A percentile compares a stretch with the other conserved stretches of the same genome.
These are phyloP conservation scores for Drosophila malerkotliana DNA, from an alignment of 1,140 invertebrate genomes.

Conservation along the genomic window DNA sequence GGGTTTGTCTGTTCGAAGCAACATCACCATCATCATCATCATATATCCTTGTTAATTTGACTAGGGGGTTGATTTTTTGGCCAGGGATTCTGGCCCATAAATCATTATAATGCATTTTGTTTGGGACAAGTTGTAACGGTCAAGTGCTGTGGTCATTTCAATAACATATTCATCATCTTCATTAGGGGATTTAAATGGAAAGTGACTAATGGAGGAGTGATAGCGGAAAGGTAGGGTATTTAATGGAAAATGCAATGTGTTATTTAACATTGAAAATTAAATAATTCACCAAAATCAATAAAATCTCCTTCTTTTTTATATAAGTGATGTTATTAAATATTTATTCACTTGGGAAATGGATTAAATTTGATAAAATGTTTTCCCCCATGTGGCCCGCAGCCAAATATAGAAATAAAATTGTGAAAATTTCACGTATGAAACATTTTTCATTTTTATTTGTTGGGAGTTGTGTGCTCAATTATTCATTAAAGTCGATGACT, in stretches of 20 bases:
- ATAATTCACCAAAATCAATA: conserved; percentile 1
- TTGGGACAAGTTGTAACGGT: conserved; percentile 57
- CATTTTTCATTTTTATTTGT: conserved; percentile 38
- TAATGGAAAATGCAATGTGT: neutral
- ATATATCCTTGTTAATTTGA: conserved; percentile 79
- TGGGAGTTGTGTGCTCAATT: conserved; percentile 61
- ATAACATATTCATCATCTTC: conserved; percentile 63
- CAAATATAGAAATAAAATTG: conserved; percentile 8
- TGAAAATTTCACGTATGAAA: conserved; percentile 2
- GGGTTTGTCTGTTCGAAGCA: conserved; percentile 26
- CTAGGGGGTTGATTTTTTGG: conserved; percentile 54
- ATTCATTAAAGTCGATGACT: conserved; percentile 76
- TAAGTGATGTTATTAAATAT: conserved; percentile 23
- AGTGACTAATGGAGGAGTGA: neutral
- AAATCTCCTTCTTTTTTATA: conserved; percentile 1
- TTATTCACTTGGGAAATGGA: conserved; percentile 5
- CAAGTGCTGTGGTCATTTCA: conserved; percentile 59
- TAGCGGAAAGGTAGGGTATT: neutral
- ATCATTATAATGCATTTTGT: conserved; percentile 77
- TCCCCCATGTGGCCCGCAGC: neutral
- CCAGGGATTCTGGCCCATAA: conserved; percentile 41
- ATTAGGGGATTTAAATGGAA: conserved; percentile 11
- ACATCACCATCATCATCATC: conserved; percentile 72
- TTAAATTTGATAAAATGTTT: neutral
- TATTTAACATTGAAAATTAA: neutral